These are phyloP conservation scores for Rhea americana DNA, from an alignment of 2,113 vertebrate species.

Conservation along the genomic window DNA sequence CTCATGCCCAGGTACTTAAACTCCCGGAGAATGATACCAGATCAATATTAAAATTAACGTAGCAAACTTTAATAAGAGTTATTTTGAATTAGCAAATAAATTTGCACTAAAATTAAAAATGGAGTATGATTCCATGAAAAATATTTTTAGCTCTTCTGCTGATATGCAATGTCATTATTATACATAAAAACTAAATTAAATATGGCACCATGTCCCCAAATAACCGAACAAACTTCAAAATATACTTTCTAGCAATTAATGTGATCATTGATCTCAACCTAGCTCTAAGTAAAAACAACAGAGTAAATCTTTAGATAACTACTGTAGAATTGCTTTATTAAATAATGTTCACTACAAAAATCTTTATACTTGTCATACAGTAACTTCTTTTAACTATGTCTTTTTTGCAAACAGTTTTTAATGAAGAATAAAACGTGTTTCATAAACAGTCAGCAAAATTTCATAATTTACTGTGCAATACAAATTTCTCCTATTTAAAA, in stretches of 20 bases:
- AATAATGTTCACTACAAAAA: background rate
- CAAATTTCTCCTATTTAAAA: background rate
- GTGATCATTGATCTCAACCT: background rate
- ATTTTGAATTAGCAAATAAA: background rate
- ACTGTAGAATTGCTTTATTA: background rate
- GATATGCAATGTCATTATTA: background rate
- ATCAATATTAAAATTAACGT: background rate
- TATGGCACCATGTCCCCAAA: background rate
- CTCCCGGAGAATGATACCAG: background rate
- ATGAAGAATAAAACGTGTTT: background rate
- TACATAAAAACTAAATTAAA: background rate
- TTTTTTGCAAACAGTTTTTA: background rate
- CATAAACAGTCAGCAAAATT: background rate
- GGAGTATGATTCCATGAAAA: accelerated
- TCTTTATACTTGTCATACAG: background rate
- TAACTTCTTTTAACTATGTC: background rate
- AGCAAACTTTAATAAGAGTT: background rate
- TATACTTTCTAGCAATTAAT: background rate
- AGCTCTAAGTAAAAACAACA: background rate
- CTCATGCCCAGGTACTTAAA: background rate
- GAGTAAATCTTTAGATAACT: background rate
- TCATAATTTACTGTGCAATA: background rate
- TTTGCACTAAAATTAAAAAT: background rate
- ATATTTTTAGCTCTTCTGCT: background rate
- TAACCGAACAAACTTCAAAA: background rate